These are phyloP conservation scores for Stigmatopora argus DNA, from an alignment of 2,113 vertebrate species.

Conservation along the genomic window DNA sequence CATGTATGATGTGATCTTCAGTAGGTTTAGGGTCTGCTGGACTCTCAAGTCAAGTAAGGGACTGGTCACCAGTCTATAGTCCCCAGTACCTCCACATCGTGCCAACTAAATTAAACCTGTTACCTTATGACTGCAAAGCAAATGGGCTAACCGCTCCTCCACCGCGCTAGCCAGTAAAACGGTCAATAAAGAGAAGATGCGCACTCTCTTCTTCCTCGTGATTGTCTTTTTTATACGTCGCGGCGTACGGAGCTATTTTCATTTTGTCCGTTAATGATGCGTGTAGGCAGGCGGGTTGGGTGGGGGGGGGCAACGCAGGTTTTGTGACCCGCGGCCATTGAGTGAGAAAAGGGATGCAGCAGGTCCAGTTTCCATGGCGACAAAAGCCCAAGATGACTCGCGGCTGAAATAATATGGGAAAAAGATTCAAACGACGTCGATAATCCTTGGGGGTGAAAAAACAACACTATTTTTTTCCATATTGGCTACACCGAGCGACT, in stretches of 20 bases:
- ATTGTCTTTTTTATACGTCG: background rate
- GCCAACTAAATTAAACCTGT: background rate
- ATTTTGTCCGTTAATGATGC: slow-evolving; percentile 38
- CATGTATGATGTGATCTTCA: background rate
- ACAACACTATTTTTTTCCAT: no score
- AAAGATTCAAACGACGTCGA: background rate
- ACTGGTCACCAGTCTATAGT: background rate
- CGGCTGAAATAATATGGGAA: background rate
- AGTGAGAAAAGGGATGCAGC: slow-evolving; percentile 58
- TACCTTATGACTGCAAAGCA: background rate
- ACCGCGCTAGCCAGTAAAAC: background rate
- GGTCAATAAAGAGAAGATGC: background rate
- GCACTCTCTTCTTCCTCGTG: background rate
- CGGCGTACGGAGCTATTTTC: slow-evolving; percentile 14
- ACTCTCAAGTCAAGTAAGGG: background rate
- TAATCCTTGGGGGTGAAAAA: background rate
- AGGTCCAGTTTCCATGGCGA: slow-evolving; percentile 76
- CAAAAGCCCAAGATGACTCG: slow-evolving; percentile 61
- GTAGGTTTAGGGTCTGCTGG: background rate
- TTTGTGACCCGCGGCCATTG: slow-evolving; percentile 42
- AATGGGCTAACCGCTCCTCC: background rate
- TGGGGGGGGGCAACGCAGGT: slow-evolving; percentile 17
- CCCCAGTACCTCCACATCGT: background rate
- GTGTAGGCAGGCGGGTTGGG: background rate
- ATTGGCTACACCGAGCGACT: no score